phyloP scores from a whole-genome alignment of 2,113 vertebrate species.

The Vulpes vulpes region DNA sequence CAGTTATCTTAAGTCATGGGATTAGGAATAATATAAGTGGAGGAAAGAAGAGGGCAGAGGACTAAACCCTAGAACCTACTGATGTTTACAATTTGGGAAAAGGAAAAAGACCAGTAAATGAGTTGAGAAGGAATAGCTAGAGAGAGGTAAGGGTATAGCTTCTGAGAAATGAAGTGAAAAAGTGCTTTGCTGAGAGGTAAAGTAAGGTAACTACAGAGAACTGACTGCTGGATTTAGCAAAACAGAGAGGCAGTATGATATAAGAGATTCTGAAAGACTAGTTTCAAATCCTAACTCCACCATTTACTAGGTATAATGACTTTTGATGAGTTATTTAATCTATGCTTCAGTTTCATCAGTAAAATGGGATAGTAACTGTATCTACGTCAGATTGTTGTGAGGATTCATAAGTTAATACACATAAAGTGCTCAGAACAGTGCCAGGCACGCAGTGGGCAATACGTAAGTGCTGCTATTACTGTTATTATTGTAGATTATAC shows the following conservation, averaged over 20 bases:
- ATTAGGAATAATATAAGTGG: not conserved
- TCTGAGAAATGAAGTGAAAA: slow-evolving; percentile 42
- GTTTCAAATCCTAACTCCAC: not conserved
- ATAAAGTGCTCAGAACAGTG: not conserved
- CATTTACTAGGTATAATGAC: not conserved
- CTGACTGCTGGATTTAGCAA: not conserved
- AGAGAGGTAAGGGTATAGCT: not conserved
- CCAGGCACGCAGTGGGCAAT: not conserved
- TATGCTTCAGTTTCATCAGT: not conserved
- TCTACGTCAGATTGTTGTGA: not conserved
- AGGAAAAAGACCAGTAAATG: not conserved
- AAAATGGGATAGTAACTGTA: not conserved
- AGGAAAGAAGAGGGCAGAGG: not conserved
- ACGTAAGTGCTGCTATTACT: not conserved
- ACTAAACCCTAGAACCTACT: not conserved
- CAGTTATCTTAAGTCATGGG: not conserved
- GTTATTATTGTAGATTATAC: not conserved
- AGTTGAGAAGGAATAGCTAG: not conserved
- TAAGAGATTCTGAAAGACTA: not conserved
- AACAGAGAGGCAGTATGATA: not conserved
- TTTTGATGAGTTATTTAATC: slow-evolving; percentile 14
- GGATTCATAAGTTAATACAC: not conserved
- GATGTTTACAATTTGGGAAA: not conserved
- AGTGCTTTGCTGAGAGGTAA: not conserved
- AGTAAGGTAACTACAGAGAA: not conserved